Base-by-base conservation (phyloP, 2,888 invertebrate species). In the Lithophane semibrunnea region DNA sequence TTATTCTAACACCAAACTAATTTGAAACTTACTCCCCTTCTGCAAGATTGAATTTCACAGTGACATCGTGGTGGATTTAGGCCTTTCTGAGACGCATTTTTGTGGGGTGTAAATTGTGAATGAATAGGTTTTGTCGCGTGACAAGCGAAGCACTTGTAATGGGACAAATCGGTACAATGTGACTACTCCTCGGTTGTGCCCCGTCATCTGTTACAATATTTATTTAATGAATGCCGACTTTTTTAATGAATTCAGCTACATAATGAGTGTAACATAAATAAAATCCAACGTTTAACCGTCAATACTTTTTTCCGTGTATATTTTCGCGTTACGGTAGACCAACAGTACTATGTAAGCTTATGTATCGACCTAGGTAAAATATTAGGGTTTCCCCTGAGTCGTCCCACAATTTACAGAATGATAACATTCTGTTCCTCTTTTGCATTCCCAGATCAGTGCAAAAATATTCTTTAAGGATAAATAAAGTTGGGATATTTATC, bases 111-210 rank as follows among this genome's bases (percentile, higher is more conserved):
- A 93, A 95, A 94, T 94, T 92, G 91, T 94, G 92, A 95, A 95
- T 95, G 94, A 95, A 95, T 94, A 92, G 92, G 91, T 92, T 93
- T 94, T 93, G 94, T 94, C 92, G 89, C 92, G 93, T 95, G 94
- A 94, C 95, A 96, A 95, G 95, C 94, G 93, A 90, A 92, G 86
- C 90, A 93, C 90, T 91, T 92, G 90, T 89, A 91, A 91, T 87
- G 88, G 86, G 84, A 85, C 83, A 85, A 89, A 86, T 85, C 81
- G 77, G 85, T 86, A 89, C 86, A 88, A 86, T 83, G 77, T 73
- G 68, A 87, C 86, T 82, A 75, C 64, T 83, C 61, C 37, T 74
- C 72, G 77, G 82, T 88, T 80, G 77, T 86, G 85, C 79, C 77
- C 83, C 89, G 88, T 88, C 86, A 86, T 84, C 72, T 80, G 68